phyloP scores from a whole-genome alignment of 2,888 invertebrate species.

The Neoscelio sp. region DNA sequence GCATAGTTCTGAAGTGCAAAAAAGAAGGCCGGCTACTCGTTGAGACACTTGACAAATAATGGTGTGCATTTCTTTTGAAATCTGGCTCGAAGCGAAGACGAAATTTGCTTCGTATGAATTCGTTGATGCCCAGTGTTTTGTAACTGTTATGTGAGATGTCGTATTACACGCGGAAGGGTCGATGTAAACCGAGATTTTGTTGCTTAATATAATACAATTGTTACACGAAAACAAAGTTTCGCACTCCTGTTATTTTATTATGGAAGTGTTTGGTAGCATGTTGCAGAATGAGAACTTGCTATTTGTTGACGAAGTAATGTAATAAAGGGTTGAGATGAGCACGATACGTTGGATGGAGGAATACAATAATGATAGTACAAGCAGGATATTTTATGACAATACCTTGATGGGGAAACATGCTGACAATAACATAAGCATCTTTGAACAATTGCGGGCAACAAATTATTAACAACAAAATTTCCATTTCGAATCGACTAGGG shows the following conservation, averaged over 20 bases:
- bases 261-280: no score
- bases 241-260: not conserved
- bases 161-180: not conserved
- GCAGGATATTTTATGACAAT: no score
- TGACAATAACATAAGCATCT: no score
- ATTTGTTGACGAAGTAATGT: not conserved
- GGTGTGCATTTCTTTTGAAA: constrained; percentile 6
- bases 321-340: not conserved
- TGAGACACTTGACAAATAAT: constrained; percentile 1
- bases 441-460: no score
- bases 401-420: no score
- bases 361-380: no score
- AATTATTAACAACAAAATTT: no score
- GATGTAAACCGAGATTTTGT: not conserved
- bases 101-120: constrained; percentile 10
- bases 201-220: constrained; percentile 1
- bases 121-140: not conserved
- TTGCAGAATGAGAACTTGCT: not conserved
- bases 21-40: constrained; percentile 10
- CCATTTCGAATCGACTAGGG: no score
- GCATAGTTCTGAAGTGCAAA: constrained; percentile 1
- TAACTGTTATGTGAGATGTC: not conserved
- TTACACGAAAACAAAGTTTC: not conserved
- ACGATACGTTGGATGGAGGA: no score
- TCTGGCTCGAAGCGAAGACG: not conserved